Base-by-base conservation (phyloP, 1,140 invertebrate species). In the Kradibia gibbosae region DNA sequence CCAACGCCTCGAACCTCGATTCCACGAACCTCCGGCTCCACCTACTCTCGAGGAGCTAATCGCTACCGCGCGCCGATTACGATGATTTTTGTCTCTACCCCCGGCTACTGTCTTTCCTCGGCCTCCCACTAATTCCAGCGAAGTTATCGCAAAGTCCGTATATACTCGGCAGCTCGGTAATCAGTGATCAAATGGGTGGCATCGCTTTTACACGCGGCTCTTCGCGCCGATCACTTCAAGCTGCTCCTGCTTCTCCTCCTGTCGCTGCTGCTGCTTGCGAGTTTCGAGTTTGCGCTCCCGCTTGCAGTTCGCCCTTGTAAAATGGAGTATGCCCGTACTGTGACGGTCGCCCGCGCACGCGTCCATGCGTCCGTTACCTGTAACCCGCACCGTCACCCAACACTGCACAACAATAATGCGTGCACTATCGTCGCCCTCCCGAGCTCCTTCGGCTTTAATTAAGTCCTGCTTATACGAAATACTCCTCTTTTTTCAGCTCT, bases 151-250 rank as follows among this genome's bases (percentile, higher is more conserved):
- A n/a, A n/a, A n/a, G n/a, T n/a, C n/a, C 34, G 17, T 28, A 25
- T 39, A 67, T 0, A 62, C 57, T 77, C 22, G 10, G 74, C 62
- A 11, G 60, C 17, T 53, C 45, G 76, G 36, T 34, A 31, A 50
- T 67, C 53, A 15, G 0, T 10, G 75, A 78, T 78, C 65, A 78
- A 78, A 78, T 71, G 77, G 22, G 28, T 70, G 62, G 76, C 77
- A 78, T 78, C 62, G 48, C 65, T 53, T 71, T 42, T n/a, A n/a
- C 42, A 39, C n/a, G 34, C 5, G 1, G 31, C 17, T 39, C 34
- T n/a, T n/a, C n/a, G n/a, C 34, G 13, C 25, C 11, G 48, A 13
- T 55, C 17, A 78, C 65, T 78, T 78, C 77, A 71, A 8, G 17
- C 4, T 39, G 36, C 0, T 75, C 73, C 25, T 10, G 20, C 28